Percentiles rank a stretch among this genome's conserved stretches.
These are phyloP conservation scores for human DNA, from an alignment of 2,113 vertebrate species.

Conservation along the genomic window DNA sequence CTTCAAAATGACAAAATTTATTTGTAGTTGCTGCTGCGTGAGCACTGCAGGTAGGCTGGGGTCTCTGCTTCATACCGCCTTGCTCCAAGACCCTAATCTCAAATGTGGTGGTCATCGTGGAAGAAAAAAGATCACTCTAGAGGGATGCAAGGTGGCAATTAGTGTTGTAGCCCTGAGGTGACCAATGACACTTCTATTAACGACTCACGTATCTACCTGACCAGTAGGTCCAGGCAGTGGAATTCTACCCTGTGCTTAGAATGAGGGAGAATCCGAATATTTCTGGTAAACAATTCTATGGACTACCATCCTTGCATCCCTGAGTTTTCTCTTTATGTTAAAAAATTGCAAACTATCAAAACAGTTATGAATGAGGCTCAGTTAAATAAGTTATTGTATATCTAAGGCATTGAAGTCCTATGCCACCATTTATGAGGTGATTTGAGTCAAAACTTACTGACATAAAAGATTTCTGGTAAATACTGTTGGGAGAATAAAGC, in stretches of 20 bases:
- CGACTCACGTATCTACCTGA: neutral
- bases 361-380: fast-evolving
- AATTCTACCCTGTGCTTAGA: neutral
- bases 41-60: fast-evolving
- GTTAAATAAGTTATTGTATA: neutral
- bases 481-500: neutral
- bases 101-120: neutral
- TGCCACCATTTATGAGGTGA: neutral
- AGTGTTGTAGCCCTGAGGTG: fast-evolving
- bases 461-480: neutral
- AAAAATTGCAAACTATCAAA: neutral
- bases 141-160: neutral
- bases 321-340: neutral
- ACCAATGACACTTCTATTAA: neutral
- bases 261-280: neutral
- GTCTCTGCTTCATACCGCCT: fast-evolving
- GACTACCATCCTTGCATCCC: fast-evolving
- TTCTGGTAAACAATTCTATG: neutral
- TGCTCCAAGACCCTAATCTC: neutral
- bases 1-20: neutral
- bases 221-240: no score
- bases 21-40: neutral
- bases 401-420: neutral
- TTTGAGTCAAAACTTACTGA: neutral
- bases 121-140: neutral